These are phyloP conservation scores for Scaptomyza pallida DNA, from an alignment of 1,140 invertebrate species.

Conservation along the genomic window DNA sequence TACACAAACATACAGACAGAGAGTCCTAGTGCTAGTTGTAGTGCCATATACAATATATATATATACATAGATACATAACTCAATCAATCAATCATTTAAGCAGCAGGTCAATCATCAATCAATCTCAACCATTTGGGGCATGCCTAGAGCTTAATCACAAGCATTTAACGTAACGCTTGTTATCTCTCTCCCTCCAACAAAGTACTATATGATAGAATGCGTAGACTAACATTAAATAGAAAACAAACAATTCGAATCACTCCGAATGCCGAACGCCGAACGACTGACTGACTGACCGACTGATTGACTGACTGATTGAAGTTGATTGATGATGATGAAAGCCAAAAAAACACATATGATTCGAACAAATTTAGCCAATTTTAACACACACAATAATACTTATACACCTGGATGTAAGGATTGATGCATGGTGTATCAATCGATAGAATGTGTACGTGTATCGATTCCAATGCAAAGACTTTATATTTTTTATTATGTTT, in stretches of 20 bases:
- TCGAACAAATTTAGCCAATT: constrained; percentile 47
- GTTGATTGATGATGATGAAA: constrained; percentile 17
- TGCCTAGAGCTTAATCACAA: constrained; percentile 69
- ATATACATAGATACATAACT: no score
- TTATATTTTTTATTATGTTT: constrained; percentile 50
- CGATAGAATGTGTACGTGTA: constrained; percentile 24
- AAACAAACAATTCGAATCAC: constrained; percentile 21
- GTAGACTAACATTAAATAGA: constrained; percentile 21
- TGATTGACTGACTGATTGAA: constrained; percentile 36
- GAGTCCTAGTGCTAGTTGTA: constrained; percentile 43
- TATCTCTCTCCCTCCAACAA: constrained; percentile 52
- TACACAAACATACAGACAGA: constrained; percentile 13
- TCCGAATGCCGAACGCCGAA: constrained; percentile 16
- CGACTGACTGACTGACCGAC: constrained; percentile 28
- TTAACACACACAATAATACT: constrained; percentile 3
- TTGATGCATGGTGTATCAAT: neutral
- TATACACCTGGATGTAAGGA: constrained; percentile 14
- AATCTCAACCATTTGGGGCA: constrained; percentile 38
- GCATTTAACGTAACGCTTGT: constrained; percentile 41
- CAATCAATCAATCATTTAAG: constrained; percentile 38
- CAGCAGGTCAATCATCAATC: constrained; percentile 16
- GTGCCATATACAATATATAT: constrained; percentile 30
- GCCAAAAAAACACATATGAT: constrained; percentile 20
- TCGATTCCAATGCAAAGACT: constrained; percentile 74
- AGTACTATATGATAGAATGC: constrained; percentile 39